Evolutionary conservation across 2,113 vertebrate species (phyloP).

Genomic region (Amblyopsis rosae): DNA sequence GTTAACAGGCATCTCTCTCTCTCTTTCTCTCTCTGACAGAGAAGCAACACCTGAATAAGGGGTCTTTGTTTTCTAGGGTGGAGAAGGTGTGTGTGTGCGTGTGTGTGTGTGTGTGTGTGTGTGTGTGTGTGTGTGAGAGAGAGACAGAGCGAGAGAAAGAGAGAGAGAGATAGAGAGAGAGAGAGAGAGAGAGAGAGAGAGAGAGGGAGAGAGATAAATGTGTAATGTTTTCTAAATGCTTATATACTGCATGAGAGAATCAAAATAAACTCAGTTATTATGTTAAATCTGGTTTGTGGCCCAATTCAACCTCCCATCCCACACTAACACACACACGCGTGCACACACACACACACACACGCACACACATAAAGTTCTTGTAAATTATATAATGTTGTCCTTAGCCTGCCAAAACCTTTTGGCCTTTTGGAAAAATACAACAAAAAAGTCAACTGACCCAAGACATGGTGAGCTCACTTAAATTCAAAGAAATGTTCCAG

Average conservation of each 20-base stretch:
- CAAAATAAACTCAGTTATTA: too few relatives aligned
- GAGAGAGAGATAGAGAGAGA: neutral
- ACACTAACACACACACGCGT: too few relatives aligned
- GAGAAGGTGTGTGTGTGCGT: neutral
- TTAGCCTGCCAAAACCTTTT: neutral
- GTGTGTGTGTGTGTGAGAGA: neutral
- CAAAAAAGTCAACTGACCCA: neutral
- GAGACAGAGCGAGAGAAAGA: too few relatives aligned
- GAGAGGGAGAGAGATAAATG: too few relatives aligned
- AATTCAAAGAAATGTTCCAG: conserved; percentile 2
- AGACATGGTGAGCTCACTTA: neutral
- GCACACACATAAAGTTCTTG: neutral
- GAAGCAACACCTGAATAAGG: conserved; percentile 39
- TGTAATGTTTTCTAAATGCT: neutral
- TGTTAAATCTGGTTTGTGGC: too few relatives aligned
- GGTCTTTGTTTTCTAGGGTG: conserved; percentile 35
- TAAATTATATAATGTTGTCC: neutral
- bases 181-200: neutral
- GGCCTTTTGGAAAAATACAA: neutral
- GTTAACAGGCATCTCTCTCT: conserved; percentile 37
- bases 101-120: neutral
- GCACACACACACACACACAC: too few relatives aligned
- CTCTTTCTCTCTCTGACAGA: neutral
- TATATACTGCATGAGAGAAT: too few relatives aligned
- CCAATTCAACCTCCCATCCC: too few relatives aligned